Base-by-base conservation (phyloP, 2,797 vertebrate genomes). In the Sitta carolinensis region DNA sequence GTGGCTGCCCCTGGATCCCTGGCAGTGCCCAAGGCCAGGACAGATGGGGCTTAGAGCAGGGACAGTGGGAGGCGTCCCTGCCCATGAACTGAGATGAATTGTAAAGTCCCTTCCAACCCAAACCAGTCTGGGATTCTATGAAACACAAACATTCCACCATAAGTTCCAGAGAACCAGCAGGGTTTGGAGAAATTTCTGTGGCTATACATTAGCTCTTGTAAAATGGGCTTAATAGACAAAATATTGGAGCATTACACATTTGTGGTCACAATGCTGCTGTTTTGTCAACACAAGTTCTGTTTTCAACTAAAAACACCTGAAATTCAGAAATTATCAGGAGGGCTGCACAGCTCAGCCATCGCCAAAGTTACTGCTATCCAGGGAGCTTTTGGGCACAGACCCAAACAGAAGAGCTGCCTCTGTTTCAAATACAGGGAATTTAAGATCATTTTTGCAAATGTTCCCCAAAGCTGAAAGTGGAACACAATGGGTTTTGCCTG, bases 1-100 rank as follows among this genome's bases (percentile, higher is more conserved):
- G 61, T 1, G 69, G 62, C 30, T 54, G 48, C 34, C 34, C 34
- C 69, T 59, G 54, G 27, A 61, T 54, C 43, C 27, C 57, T 69
- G 23, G 2, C 0, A 76, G 27, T 69, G 43, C 2, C 50, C 63
- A 17, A 43, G 48, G 19, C 34, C 54, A 48, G 54, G 13, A 2
- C 62, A n/a, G 45, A 40, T 0, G 0, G 47, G 47, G 29, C 11
- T 52, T 7, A 34, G 55, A 68, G 42, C 36, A 38, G 0, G 34
- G 55, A 7, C 0, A 12, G 16, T 6, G 27, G 50, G 0, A 89
- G 50, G 15, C 23, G 57, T 43, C 55, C 63, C 32, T 43, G 16
- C 19, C 29, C 42, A 25, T 7, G 22, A 40, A 8, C 54, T 2
- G 2, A 19, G n/a, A 52, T n/a, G 4, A 34, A 34, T 38, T 58